A percentile compares a stretch with the other conserved stretches of the same genome.
These are phyloP conservation scores for Pavo muticus DNA, from an alignment of 2,113 vertebrate genomes.

Conservation along the genomic window DNA sequence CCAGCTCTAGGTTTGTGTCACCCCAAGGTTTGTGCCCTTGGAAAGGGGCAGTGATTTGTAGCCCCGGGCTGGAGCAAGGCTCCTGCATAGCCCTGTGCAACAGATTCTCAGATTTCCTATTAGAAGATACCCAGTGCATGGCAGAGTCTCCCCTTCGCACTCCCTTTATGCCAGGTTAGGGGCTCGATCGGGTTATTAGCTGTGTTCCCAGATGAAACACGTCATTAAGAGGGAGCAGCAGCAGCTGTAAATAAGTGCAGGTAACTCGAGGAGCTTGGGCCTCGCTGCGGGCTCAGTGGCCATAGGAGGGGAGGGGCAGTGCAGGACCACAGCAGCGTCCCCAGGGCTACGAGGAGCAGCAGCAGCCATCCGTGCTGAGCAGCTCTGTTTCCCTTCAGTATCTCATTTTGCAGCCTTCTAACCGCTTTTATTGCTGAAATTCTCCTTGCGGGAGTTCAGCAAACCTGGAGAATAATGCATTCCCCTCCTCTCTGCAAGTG, in stretches of 20 bases:
- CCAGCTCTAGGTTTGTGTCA: not conserved
- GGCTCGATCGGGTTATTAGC: not conserved
- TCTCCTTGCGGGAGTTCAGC: not conserved
- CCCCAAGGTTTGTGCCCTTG: not conserved
- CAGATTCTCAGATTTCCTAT: not conserved
- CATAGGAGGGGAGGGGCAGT: not conserved
- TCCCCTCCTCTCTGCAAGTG: not conserved
- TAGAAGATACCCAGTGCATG: not conserved
- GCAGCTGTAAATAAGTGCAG: not conserved
- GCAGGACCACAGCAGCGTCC: not conserved
- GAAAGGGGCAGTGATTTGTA: not conserved
- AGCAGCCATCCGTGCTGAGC: not conserved
- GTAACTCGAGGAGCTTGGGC: not conserved
- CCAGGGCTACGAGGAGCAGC: not conserved
- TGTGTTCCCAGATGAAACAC: slow-evolving; percentile 22
- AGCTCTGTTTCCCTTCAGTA: not conserved
- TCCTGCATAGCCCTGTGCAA: not conserved
- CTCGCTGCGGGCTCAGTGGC: not conserved
- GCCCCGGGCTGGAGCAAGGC: accelerated
- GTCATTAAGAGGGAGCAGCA: not conserved
- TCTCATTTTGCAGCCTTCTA: not conserved
- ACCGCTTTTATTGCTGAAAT: not conserved
- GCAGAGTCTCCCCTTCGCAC: accelerated
- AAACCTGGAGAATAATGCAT: not conserved
- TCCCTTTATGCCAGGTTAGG: not conserved